A percentile compares a stretch with the other conserved stretches of the same genome.
phyloP scores from a whole-genome alignment of 2,888 invertebrate genomes.

The Xylocampa areola region DNA sequence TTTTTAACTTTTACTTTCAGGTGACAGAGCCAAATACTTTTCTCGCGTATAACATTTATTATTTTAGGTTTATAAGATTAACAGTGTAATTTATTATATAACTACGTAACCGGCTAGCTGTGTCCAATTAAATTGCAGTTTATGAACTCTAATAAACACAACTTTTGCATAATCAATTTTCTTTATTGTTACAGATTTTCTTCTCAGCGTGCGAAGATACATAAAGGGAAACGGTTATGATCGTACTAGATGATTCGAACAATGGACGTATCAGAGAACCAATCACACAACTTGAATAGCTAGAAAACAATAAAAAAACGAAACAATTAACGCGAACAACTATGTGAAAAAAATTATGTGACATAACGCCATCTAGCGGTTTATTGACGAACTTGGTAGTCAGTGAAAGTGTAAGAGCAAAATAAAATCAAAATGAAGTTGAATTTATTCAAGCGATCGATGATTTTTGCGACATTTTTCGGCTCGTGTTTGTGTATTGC shows the following conservation, averaged over 20 bases:
- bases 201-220: slow-evolving; percentile 69
- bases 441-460: slow-evolving; percentile 93
- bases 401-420: slow-evolving; percentile 69
- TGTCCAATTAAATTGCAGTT: slow-evolving; percentile 27
- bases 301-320: slow-evolving; percentile 76
- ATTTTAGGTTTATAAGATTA: not conserved
- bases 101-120: slow-evolving; percentile 1
- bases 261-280: slow-evolving; percentile 69
- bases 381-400: slow-evolving; percentile 64
- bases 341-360: slow-evolving; percentile 72
- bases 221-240: slow-evolving; percentile 64
- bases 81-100: slow-evolving; percentile 20
- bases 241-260: slow-evolving; percentile 60
- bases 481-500: slow-evolving; percentile 94
- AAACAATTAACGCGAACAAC: slow-evolving; percentile 50
- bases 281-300: slow-evolving; percentile 70
- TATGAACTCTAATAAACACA: slow-evolving; percentile 15
- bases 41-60: no score
- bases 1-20: no score
- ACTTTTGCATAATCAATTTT: slow-evolving; percentile 57
- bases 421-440: slow-evolving; percentile 85
- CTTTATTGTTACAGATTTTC: slow-evolving; percentile 81
- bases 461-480: slow-evolving; percentile 95
- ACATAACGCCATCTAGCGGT: slow-evolving; percentile 81
- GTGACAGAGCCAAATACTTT: no score